A percentile compares a stretch with the other conserved stretches of the same genome.
Conservation (phyloP, 1,140 invertebrate genomes). For the Caenorhabditis elegans region DNA sequence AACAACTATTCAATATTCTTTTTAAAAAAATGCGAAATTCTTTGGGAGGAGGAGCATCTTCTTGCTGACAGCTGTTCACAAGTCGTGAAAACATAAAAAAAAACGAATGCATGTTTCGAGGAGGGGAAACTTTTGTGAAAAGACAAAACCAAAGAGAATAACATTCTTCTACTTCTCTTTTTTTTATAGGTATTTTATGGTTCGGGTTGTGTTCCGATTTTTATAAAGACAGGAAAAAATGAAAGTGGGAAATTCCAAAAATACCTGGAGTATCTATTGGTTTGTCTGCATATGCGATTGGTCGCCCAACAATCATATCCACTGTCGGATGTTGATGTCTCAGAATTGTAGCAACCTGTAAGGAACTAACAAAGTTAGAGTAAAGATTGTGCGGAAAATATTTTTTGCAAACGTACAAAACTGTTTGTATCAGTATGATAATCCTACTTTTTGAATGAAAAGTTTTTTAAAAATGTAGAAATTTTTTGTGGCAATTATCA, state of each 20-base stretch:
- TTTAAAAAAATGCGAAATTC: background rate
- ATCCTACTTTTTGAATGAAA: no score
- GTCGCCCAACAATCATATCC: conserved; percentile 82
- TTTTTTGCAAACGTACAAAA: background rate
- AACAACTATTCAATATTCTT: conserved; percentile 12
- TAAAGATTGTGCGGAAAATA: background rate
- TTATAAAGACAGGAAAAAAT: background rate
- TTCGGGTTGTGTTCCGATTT: no score
- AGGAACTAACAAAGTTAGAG: background rate
- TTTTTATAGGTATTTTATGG: background rate
- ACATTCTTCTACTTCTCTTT: background rate
- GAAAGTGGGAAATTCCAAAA: background rate
- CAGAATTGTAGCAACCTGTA: conserved; percentile 78
- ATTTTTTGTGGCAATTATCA: no score
- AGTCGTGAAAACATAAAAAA: background rate
- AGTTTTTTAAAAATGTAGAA: no score
- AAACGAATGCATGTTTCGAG: conserved; percentile 16
- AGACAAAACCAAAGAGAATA: background rate
- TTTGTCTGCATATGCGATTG: conserved; percentile 44
- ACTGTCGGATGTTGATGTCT: conserved; percentile 83
- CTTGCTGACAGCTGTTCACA: conserved; percentile 22
- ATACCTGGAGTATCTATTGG: conserved; percentile 54
- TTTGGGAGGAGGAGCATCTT: background rate
- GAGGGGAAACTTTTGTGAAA: background rate
- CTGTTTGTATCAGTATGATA: no score